Evolutionary conservation across 1,140 invertebrate genomes (phyloP).

Genomic region (Drosophila asahinai): DNA sequence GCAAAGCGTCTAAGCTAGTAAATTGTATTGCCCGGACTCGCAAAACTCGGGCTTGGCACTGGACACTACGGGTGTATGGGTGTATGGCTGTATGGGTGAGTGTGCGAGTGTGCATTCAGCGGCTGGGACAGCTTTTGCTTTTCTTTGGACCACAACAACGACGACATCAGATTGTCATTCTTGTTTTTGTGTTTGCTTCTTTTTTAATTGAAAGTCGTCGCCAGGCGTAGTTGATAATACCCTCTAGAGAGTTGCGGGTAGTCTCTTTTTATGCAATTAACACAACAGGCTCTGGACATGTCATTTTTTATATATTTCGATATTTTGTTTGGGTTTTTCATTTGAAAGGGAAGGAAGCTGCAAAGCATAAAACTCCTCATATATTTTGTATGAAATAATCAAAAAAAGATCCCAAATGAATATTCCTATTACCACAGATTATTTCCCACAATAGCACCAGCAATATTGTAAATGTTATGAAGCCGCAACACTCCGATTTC

Average conservation of each 20-base stretch:
- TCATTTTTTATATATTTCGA: neutral
- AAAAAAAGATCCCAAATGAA: too few species aligned
- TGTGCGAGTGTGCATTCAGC: slow-evolving; percentile 51
- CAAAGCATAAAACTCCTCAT: too few species aligned
- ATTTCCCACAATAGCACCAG: too few species aligned
- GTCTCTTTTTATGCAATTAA: slow-evolving; percentile 24
- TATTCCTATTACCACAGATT: too few species aligned
- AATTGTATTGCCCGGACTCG: slow-evolving; percentile 78
- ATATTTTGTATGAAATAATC: too few species aligned
- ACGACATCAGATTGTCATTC: slow-evolving; percentile 84
- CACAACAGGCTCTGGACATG: neutral
- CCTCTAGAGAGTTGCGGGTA: slow-evolving; percentile 45
- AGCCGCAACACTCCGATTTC: neutral
- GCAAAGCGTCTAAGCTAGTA: slow-evolving; percentile 83
- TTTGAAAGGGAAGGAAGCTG: neutral
- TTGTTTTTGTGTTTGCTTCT: slow-evolving; percentile 77
- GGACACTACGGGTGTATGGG: slow-evolving; percentile 29
- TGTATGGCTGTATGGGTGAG: neutral
- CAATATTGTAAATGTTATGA: neutral
- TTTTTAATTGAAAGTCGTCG: slow-evolving; percentile 84
- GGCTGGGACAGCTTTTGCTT: slow-evolving; percentile 77
- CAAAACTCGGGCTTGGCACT: slow-evolving; percentile 54
- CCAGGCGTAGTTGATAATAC: slow-evolving; percentile 73
- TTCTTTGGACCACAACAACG: slow-evolving; percentile 76
- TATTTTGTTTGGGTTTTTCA: slow-evolving; percentile 1